Conservation (phyloP, 1,140 invertebrate species). For the Drosophila ogumai region DNA sequence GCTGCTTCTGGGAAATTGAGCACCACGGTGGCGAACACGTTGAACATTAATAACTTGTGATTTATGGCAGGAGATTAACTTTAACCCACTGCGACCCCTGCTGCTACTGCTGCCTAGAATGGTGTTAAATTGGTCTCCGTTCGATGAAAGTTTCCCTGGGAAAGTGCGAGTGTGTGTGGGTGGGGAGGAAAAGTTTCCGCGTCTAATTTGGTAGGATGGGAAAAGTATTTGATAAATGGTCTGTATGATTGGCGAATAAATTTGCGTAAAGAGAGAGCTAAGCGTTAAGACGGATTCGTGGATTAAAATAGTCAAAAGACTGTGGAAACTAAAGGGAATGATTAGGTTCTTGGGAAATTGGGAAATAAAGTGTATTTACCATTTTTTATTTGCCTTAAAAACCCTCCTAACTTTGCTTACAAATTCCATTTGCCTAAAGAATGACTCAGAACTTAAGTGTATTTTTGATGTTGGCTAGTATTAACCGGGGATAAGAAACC, state of each 20-base stretch:
- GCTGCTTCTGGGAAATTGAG: constrained; percentile 51
- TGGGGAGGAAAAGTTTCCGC: constrained; percentile 43
- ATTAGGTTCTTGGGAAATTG: neutral
- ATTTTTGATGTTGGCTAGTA: neutral
- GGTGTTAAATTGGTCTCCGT: constrained; percentile 63
- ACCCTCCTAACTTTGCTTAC: neutral
- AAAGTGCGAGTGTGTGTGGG: constrained; percentile 6
- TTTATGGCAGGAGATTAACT: constrained; percentile 61
- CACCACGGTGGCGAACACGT: constrained; percentile 53
- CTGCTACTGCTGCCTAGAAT: constrained; percentile 28
- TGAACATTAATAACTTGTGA: constrained; percentile 76
- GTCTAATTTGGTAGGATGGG: constrained; percentile 52
- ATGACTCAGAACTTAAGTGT: neutral
- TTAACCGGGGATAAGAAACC: constrained; percentile 13
- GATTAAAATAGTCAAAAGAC: constrained; percentile 3
- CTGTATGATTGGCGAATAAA: constrained; percentile 24
- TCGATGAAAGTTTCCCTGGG: constrained; percentile 59
- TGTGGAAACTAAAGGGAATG: neutral
- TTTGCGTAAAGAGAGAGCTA: constrained; percentile 7
- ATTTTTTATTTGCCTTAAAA: neutral
- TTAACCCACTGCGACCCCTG: constrained; percentile 21
- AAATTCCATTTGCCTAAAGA: neutral
- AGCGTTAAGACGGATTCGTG: neutral
- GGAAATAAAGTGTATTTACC: neutral
- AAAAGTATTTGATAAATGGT: constrained; percentile 43